Percentiles rank a stretch among this genome's conserved stretches.
These are phyloP conservation scores for Peromyscus aztecus DNA, from an alignment of 2,797 vertebrate genomes.

Conservation along the genomic window DNA sequence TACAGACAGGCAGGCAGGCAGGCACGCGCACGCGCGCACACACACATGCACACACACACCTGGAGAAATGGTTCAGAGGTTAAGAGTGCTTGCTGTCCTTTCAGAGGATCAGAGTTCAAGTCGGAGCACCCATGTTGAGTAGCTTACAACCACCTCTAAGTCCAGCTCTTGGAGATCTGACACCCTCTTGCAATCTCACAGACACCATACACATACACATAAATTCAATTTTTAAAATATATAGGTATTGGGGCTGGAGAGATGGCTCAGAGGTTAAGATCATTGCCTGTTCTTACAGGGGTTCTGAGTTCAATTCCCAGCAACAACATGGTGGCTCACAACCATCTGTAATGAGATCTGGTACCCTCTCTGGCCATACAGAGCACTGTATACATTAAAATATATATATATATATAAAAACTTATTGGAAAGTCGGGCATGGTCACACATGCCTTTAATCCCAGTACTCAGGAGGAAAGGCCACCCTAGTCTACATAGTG, in stretches of 20 bases:
- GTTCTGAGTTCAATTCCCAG: too few relatives aligned
- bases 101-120: background rate
- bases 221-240: constrained; percentile 28
- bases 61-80: background rate
- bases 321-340: too few relatives aligned
- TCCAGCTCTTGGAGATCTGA: background rate
- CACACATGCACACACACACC: background rate
- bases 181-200: background rate
- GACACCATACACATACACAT: background rate
- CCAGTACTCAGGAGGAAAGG: background rate
- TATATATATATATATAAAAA: background rate
- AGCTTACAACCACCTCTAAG: background rate
- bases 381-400: too few relatives aligned
- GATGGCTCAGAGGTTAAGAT: too few relatives aligned
- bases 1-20: background rate
- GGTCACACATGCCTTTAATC: background rate
- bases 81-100: background rate
- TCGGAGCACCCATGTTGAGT: background rate
- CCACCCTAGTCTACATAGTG: background rate
- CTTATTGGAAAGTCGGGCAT: background rate
- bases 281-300: too few relatives aligned
- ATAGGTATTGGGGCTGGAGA: background rate
- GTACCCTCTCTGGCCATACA: too few relatives aligned
- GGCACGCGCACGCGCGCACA: background rate
- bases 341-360: too few relatives aligned